A percentile compares a stretch with the other conserved stretches of the same genome.
These are phyloP conservation scores for Chamaedrilus cognettii DNA, from an alignment of 2,888 invertebrate genomes.

Conservation along the genomic window DNA sequence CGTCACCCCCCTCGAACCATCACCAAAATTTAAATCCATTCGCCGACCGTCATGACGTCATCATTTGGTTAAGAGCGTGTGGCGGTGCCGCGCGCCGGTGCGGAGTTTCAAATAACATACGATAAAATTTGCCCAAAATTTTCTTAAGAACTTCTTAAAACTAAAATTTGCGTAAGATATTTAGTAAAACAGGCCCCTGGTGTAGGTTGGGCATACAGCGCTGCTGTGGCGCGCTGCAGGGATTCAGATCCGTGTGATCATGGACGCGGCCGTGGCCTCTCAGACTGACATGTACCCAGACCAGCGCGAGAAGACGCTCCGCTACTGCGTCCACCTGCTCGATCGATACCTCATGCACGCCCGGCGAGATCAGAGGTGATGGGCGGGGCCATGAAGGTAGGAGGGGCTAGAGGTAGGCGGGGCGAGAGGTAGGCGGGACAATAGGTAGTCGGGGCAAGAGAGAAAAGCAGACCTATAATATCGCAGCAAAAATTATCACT, in stretches of 20 bases:
- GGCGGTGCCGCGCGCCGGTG: too few species aligned
- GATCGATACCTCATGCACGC: conserved; percentile 25
- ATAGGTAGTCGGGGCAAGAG: too few species aligned
- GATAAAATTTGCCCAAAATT: too few species aligned
- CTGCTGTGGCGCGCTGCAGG: conserved; percentile 1
- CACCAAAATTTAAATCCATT: too few species aligned
- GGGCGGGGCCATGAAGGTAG: background rate
- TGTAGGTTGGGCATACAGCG: background rate
- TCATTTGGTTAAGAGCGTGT: too few species aligned
- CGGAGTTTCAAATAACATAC: too few species aligned
- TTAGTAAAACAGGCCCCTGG: background rate
- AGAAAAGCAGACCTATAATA: too few species aligned
- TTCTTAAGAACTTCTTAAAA: too few species aligned
- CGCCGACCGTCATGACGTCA: too few species aligned
- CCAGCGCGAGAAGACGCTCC: conserved; percentile 29
- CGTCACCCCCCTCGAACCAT: too few species aligned
- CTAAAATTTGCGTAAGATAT: background rate
- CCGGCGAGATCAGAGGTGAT: conserved; percentile 6
- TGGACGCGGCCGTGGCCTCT: conserved; percentile 32
- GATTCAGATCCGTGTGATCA: conserved; percentile 29
- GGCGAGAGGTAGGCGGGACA: too few species aligned
- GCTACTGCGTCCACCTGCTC: conserved; percentile 31
- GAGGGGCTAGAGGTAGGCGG: too few species aligned
- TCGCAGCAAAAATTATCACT: background rate
- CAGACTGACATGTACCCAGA: conserved; percentile 29